Percentiles rank a stretch among this genome's conserved stretches.
phyloP scores from a whole-genome alignment of 2,797 vertebrate species.

The Amphiprion clarkii region DNA sequence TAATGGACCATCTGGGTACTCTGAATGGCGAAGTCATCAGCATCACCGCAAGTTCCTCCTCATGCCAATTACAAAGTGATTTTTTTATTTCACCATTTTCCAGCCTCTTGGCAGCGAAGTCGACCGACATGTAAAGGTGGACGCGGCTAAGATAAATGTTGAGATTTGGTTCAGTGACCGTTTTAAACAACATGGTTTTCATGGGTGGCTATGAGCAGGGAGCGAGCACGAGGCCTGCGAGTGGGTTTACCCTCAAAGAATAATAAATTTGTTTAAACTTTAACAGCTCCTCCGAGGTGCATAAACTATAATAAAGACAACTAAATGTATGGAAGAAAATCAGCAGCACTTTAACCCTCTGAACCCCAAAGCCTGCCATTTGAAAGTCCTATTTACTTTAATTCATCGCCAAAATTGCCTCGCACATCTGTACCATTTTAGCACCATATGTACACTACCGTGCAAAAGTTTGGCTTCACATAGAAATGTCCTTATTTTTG shows the following conservation, averaged over 20 bases:
- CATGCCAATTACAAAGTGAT: conserved; percentile 38
- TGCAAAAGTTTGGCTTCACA: too few species aligned
- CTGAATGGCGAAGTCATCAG: conserved; percentile 55
- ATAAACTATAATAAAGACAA: conserved; percentile 1
- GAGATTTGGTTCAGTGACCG: conserved; percentile 55
- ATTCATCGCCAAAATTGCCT: too few species aligned
- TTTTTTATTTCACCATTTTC: conserved; percentile 37
- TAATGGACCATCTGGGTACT: conserved; percentile 50
- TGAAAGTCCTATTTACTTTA: too few species aligned
- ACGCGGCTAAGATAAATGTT: conserved; percentile 62
- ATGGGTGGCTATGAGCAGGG: conserved; percentile 17
- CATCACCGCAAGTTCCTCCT: conserved; percentile 48
- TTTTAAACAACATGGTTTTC: conserved; percentile 66
- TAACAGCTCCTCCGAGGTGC: background rate
- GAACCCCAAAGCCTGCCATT: too few species aligned
- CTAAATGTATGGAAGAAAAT: background rate
- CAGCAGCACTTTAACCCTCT: too few species aligned
- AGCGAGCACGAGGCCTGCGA: background rate
- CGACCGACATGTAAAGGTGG: conserved; percentile 49
- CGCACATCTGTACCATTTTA: too few species aligned
- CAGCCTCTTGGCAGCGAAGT: conserved; percentile 46
- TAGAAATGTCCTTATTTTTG: too few species aligned
- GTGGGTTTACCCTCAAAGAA: conserved; percentile 4
- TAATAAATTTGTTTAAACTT: conserved; percentile 7
- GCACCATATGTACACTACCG: too few species aligned